Evolutionary conservation across 1,140 invertebrate species (phyloP).

Genomic region (Diuraphis noxia): DNA sequence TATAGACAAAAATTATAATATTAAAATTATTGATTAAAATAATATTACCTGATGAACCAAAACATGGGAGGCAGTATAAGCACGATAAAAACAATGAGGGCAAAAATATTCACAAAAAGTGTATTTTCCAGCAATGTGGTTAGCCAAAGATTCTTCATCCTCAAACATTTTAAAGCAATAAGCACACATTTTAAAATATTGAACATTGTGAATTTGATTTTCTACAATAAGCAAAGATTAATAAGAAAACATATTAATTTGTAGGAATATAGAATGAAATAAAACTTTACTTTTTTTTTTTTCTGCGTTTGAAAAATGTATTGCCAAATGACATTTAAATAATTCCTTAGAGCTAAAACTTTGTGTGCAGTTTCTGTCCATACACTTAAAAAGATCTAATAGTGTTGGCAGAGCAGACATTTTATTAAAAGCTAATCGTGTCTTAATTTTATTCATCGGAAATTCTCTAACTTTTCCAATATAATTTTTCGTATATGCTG

Average conservation of each 20-base stretch:
- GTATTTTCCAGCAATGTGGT: slow-evolving; percentile 20
- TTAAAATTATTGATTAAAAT: neutral
- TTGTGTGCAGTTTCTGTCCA: slow-evolving; percentile 28
- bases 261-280: neutral
- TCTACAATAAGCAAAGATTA: neutral
- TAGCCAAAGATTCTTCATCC: slow-evolving; percentile 9
- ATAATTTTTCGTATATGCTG: slow-evolving; percentile 5
- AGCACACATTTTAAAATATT: slow-evolving; percentile 36
- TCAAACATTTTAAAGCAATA: slow-evolving; percentile 41
- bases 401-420: neutral
- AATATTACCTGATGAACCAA: slow-evolving; percentile 20
- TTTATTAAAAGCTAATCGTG: neutral
- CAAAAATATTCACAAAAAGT: slow-evolving; percentile 38
- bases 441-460: slow-evolving; percentile 22
- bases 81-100: slow-evolving; percentile 38
- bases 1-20: neutral
- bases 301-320: slow-evolving; percentile 33
- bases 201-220: neutral
- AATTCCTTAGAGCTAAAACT: neutral
- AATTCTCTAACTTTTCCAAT: neutral
- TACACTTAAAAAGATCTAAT: slow-evolving; percentile 41
- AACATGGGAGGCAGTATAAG: slow-evolving; percentile 27
- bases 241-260: neutral
- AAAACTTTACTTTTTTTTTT: slow-evolving; percentile 44
- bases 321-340: slow-evolving; percentile 28